Evolutionary conservation across 2,797 vertebrate genomes (phyloP), one percentile per base, ranked within the genome.

Genomic region (Protonibea diacanthus): DNA sequence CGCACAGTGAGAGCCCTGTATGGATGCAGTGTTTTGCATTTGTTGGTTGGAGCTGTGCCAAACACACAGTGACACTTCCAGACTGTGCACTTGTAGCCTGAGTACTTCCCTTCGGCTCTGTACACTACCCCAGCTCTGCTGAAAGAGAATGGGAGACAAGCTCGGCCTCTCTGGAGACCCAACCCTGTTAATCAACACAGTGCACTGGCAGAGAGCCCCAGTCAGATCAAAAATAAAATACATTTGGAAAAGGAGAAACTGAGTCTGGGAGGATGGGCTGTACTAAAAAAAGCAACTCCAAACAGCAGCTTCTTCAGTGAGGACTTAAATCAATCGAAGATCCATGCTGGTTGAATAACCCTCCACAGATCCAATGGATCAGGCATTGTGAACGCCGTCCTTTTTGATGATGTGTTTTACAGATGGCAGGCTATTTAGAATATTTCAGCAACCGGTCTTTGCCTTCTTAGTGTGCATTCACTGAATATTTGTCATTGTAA

Each of bases 131-230:
- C 77, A 38, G 72, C 80, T 85, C 81, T 74, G 88, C 94, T 95
- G 87, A 96, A 95, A 96, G 94, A 95, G 95, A 96, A 96, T 95
- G 91, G 85, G 78, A 95, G 94, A 95, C 86, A 90, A 95, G 95
- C 88, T 79, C 10, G 64, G 77, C 76, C 68, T 67, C 94, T 92
- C 94, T 21, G 55, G 94, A 94, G 94, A 94, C 86, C 72, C 91
- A 92, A 90, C 93, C 93, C 92, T 95, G 91, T 94, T 96, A 95
- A 95, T 96, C 92, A 95, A 94, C 94, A 94, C 91, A 89, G 92
- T 89, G 82, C 93, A 90, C 92, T 95, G 93, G 93, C 93, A 91
- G 79, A 76, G 81, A 82, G 93, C 92, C 93, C 78, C 89, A 80
- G 91, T 92, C 93, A 93, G 93, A 95, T 95, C 91, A 93, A 93